phyloP scores from a whole-genome alignment of 2,888 invertebrate species.

The Pemphredon lugubris region DNA sequence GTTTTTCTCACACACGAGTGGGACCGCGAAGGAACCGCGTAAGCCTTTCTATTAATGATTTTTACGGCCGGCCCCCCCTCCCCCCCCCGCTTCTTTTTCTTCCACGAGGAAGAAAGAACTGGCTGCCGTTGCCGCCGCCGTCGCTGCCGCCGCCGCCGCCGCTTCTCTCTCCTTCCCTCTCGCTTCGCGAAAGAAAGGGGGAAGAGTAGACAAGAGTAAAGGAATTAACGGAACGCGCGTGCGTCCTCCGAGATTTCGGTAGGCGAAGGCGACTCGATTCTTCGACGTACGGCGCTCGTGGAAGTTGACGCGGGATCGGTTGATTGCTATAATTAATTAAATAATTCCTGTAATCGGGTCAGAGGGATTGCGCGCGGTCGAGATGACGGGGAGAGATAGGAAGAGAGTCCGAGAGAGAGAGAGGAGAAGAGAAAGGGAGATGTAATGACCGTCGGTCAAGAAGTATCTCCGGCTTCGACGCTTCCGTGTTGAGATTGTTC shows the following conservation, averaged over 20 bases:
- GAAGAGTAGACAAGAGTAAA: slow-evolving; percentile 8
- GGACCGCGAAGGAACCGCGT: slow-evolving; percentile 48
- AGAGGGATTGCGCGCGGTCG: slow-evolving; percentile 32
- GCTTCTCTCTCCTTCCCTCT: not conserved
- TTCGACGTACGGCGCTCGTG: slow-evolving; percentile 52
- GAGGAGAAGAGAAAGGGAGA: not conserved
- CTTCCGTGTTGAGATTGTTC: slow-evolving; percentile 58
- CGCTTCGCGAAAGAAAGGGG: slow-evolving; percentile 16
- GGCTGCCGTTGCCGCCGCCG: slow-evolving; percentile 28
- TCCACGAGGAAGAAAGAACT: slow-evolving; percentile 55
- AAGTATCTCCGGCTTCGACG: slow-evolving; percentile 52
- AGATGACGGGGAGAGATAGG: not conserved
- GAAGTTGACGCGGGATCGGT: slow-evolving; percentile 50
- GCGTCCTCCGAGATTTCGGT: no score
- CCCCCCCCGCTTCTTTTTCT: slow-evolving; percentile 57
- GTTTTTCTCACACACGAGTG: slow-evolving; percentile 51
- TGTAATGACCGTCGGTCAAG: slow-evolving; percentile 57
- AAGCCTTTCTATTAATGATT: slow-evolving; percentile 73
- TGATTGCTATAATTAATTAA: slow-evolving; percentile 70
- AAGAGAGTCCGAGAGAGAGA: slow-evolving; percentile 1
- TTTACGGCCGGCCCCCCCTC: slow-evolving; percentile 63
- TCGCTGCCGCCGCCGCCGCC: slow-evolving; percentile 30
- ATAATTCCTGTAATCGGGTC: slow-evolving; percentile 65
- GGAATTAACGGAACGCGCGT: no score
- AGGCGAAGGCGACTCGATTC: not conserved